Base-by-base conservation (phyloP, 2,888 invertebrate species). In the Peribatodes rhomboidaria region DNA sequence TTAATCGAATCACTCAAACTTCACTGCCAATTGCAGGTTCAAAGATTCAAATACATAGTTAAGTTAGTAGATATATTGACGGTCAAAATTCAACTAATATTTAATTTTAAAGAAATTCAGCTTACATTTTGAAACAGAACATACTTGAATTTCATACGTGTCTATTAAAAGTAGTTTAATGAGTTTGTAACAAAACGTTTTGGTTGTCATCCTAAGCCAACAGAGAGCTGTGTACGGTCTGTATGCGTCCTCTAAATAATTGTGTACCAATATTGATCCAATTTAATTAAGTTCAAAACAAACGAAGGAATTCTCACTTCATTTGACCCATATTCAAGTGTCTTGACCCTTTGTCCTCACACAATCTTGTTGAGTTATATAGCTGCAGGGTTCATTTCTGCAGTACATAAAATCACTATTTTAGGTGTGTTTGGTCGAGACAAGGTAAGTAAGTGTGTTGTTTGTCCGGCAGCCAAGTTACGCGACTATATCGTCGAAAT, bases 211-310 rank as follows among this genome's bases (percentile, higher is more conserved):
- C 52, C 58, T 63, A 54, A 63, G 47, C 39, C 10, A 58, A 63
- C 53, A 63, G 14, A 37, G 27, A n/a, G n/a, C n/a, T n/a, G n/a
- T n/a, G 6, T 13, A 18, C 20, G 6, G 35, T 35, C 33, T 55
- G 8, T 9, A 10, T 58, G 22, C 31, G 9, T 53, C 47, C 39
- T 57, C n/a, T 22, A 39, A 46, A 57, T 62, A 46, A 63, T 39
- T 16, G 44, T 42, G 27, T 46, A 53, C 16, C 31, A 50, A 65
- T 65, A 56, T 60, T 65, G 52, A 27, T 27, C 39, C n/a, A 14
- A 22, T 65, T 55, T 65, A 65, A 65, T 65, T 65, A 65, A 65
- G 49, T 60, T 60, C 35, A 50, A 60, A 65, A 56, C 65, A 65
- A 60, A 60, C 60, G 55, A 60, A 60, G 65, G 56, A 60, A 65